phyloP scores from a whole-genome alignment of 2,888 invertebrate species.

The Morpho achilles region DNA sequence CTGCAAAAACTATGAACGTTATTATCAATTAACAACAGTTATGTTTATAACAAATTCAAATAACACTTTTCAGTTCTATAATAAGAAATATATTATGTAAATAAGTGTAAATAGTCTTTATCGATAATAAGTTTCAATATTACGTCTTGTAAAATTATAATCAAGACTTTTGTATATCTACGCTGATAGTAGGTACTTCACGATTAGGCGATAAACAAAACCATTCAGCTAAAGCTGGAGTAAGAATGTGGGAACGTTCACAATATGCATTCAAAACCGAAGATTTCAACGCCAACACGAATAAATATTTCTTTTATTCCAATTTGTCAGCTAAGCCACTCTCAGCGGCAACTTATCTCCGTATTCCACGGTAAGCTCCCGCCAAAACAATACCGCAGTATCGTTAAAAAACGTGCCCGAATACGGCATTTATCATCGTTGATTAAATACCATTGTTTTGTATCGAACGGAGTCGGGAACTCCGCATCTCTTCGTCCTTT shows the following conservation, averaged over 20 bases:
- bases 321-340: conserved; percentile 79
- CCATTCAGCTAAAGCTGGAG: conserved; percentile 16
- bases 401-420: conserved; percentile 77
- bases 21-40: no score
- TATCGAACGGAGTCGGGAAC: conserved; percentile 69
- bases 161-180: neutral
- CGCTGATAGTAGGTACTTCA: neutral
- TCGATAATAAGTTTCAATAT: no score
- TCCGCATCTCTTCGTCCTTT: conserved; percentile 63
- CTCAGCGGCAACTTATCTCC: conserved; percentile 75
- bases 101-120: no score
- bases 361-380: conserved; percentile 74
- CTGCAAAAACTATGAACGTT: no score
- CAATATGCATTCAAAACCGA: conserved; percentile 33
- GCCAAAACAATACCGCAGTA: conserved; percentile 77
- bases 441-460: conserved; percentile 80
- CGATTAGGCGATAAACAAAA: conserved; percentile 13
- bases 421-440: conserved; percentile 79
- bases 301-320: conserved; percentile 79
- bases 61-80: no score
- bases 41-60: no score
- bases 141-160: no score
- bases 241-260: conserved; percentile 46
- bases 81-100: no score
- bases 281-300: conserved; percentile 53